These are phyloP conservation scores for Drosophila nigritarsus DNA, from an alignment of 2,888 invertebrate genomes.

Conservation along the genomic window DNA sequence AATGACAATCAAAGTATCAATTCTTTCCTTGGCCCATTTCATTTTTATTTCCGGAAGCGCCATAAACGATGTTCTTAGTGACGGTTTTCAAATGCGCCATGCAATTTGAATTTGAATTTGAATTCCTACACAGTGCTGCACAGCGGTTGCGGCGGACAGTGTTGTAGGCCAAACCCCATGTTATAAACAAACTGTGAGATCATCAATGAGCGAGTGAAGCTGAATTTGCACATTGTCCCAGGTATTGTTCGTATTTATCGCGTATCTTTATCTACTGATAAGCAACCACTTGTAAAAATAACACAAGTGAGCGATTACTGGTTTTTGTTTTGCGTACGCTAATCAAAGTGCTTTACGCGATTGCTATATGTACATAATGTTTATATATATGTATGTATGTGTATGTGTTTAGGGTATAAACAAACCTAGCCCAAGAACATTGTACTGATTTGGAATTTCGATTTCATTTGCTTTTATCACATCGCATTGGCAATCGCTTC, in stretches of 20 bases:
- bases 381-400: background rate
- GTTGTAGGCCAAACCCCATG: constrained; percentile 5
- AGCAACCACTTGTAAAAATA: constrained; percentile 25
- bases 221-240: constrained; percentile 17
- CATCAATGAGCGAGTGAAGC: constrained; percentile 1
- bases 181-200: background rate
- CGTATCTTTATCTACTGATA: constrained; percentile 58
- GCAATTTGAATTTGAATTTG: constrained; percentile 32
- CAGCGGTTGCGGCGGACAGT: constrained; percentile 14
- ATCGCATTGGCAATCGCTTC: constrained; percentile 34
- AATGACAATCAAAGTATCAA: background rate
- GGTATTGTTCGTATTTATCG: constrained; percentile 34
- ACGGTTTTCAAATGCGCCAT: background rate
- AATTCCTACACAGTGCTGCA: constrained; percentile 31
- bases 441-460: constrained; percentile 61
- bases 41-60: constrained; percentile 5
- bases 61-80: background rate
- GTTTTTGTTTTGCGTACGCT: constrained; percentile 37
- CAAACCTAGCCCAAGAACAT: constrained; percentile 45
- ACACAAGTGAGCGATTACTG: constrained; percentile 42
- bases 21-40: constrained; percentile 40
- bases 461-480: constrained; percentile 52
- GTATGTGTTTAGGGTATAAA: constrained; percentile 7
- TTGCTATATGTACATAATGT: background rate
- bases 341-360: constrained; percentile 58